phyloP scores from a whole-genome alignment of 2,113 vertebrate species.

The Lethenteron camtschaticum region DNA sequence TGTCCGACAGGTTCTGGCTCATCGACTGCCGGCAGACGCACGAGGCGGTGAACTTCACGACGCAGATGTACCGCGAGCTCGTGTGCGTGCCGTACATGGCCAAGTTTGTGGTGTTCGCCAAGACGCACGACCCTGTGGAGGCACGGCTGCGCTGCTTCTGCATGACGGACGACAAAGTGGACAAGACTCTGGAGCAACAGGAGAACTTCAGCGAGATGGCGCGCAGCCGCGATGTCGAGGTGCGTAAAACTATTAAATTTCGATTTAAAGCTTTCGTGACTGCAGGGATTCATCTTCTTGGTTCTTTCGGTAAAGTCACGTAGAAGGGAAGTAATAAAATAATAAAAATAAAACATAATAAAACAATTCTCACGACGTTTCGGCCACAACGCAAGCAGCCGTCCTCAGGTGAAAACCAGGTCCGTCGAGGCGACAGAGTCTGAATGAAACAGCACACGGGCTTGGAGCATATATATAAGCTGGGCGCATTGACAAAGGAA shows the following conservation, averaged over 20 bases:
- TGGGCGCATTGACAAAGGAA: too few relatives aligned
- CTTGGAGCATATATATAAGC: too few relatives aligned
- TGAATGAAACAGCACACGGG: too few relatives aligned
- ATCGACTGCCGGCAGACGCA: conserved; percentile 80
- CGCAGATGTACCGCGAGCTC: conserved; percentile 66
- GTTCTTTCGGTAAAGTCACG: too few relatives aligned
- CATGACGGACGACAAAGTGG: conserved; percentile 93
- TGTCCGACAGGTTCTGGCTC: conserved; percentile 64
- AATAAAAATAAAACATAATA: too few relatives aligned
- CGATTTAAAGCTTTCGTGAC: too few relatives aligned
- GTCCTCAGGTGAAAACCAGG: too few relatives aligned
- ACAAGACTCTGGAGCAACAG: conserved; percentile 90
- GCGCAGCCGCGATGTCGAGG: conserved; percentile 90
- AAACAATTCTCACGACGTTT: too few relatives aligned
- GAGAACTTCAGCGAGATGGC: conserved; percentile 92
- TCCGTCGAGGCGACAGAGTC: too few relatives aligned
- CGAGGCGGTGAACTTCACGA: conserved; percentile 71
- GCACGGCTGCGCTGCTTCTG: conserved; percentile 89
- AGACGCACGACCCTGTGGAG: conserved; percentile 73
- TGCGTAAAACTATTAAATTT: conserved; percentile 15
- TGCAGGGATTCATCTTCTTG: too few relatives aligned
- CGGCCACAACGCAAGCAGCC: too few relatives aligned
- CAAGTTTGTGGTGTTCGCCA: conserved; percentile 93
- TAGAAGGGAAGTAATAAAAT: too few relatives aligned
- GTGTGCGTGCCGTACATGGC: conserved; percentile 85